Conservation (phyloP, 2,797 vertebrate species). For the Glossophaga mutica region DNA sequence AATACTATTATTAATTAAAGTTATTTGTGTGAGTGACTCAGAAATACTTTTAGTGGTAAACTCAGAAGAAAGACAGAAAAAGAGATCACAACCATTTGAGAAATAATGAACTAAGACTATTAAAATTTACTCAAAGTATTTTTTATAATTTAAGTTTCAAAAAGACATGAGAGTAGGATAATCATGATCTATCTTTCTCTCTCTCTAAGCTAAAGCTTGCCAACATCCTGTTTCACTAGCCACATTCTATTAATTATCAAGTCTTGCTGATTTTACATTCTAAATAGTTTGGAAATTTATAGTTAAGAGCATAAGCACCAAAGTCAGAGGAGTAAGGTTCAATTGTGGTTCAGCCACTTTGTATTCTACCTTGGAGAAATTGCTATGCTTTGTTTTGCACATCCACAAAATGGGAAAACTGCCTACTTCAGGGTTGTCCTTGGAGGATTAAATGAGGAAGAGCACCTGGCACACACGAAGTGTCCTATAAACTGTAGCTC, state of each 20-base stretch:
- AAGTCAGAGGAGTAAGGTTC: neutral
- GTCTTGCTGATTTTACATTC: neutral
- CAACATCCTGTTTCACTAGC: neutral
- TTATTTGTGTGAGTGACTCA: neutral
- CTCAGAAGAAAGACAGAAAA: neutral
- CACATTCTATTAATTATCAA: neutral
- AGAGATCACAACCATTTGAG: neutral
- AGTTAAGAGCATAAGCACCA: neutral
- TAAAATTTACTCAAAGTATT: slow-evolving; percentile 18
- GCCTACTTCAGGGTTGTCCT: neutral
- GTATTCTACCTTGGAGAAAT: neutral
- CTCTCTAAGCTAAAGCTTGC: neutral
- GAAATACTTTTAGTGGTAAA: slow-evolving; percentile 3
- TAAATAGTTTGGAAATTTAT: neutral
- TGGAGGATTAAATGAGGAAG: neutral
- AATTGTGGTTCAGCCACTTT: neutral
- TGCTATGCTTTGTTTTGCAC: neutral
- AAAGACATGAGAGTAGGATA: neutral
- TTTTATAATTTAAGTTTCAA: neutral
- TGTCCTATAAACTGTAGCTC: neutral
- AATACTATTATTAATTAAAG: neutral
- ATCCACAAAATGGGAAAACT: neutral
- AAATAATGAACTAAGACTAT: neutral
- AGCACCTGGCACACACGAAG: neutral
- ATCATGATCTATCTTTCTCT: neutral